A percentile compares a stretch with the other conserved stretches of the same genome.
Evolutionary conservation across 2,113 vertebrate species (phyloP).

Genomic region (Benitochromis conjunctus): DNA sequence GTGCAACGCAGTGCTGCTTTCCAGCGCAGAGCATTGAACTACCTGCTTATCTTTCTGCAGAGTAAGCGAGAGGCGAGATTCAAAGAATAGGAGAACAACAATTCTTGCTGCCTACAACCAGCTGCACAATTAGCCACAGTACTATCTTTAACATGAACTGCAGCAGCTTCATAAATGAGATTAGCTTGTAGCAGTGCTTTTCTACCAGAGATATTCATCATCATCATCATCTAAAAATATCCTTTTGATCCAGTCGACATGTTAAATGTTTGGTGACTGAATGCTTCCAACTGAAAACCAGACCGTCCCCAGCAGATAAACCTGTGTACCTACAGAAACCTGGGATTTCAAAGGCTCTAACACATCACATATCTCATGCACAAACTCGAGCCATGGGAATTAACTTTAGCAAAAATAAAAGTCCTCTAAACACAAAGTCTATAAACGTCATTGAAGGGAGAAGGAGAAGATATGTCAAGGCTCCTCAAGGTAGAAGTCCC

Average conservation of each 20-base stretch:
- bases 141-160: not conserved
- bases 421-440: not conserved
- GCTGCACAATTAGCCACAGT: not conserved
- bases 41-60: slow-evolving; percentile 26
- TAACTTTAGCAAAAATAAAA: too few species aligned
- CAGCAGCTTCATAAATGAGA: not conserved
- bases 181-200: not conserved
- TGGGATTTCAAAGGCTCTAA: not conserved
- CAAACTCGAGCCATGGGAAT: too few species aligned
- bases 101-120: not conserved
- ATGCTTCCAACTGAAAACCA: not conserved
- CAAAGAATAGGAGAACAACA: slow-evolving; percentile 16
- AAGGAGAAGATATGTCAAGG: not conserved
- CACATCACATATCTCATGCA: not conserved
- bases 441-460: not conserved
- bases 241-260: not conserved
- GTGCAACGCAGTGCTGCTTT: slow-evolving; percentile 5
- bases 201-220: not conserved
- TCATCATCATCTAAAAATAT: not conserved
- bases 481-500: not conserved
- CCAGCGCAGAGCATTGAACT: not conserved
- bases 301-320: not conserved
- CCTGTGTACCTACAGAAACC: not conserved
- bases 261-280: not conserved
- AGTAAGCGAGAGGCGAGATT: slow-evolving; percentile 12